Conservation (phyloP, 2,113 vertebrate species). For the Rutilus rutilus region DNA sequence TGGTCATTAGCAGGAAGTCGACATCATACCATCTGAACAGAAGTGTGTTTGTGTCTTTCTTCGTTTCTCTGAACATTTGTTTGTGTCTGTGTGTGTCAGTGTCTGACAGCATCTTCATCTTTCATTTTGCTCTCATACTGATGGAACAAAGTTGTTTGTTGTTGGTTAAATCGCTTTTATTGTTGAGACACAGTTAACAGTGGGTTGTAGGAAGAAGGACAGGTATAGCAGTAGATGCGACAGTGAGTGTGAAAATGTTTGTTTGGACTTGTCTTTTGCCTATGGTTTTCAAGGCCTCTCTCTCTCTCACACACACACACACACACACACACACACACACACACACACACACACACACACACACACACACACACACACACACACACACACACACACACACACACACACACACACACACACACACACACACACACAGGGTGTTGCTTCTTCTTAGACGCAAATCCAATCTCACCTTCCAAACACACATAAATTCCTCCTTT, state of each 20-base stretch:
- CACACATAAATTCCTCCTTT: neutral
- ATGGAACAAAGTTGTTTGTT: constrained; percentile 22
- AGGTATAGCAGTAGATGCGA: neutral
- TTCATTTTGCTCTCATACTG: constrained; percentile 27
- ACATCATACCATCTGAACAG: constrained; percentile 75
- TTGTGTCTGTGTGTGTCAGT: neutral
- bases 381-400: neutral
- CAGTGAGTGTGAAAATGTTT: constrained; percentile 1
- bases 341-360: neutral
- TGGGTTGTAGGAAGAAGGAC: neutral
- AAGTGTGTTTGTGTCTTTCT: constrained; percentile 53
- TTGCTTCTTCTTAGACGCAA: neutral
- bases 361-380: neutral
- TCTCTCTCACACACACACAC: neutral
- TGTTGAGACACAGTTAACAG: neutral
- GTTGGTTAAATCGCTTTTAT: constrained; percentile 22
- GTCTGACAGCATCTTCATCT: neutral
- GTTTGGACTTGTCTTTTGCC: constrained; percentile 5
- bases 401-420: neutral
- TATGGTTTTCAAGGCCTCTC: neutral
- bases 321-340: neutral
- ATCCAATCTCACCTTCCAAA: neutral
- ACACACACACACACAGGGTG: neutral
- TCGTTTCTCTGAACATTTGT: neutral
- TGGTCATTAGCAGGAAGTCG: constrained; percentile 53